Evolutionary conservation across 1,140 invertebrate genomes (phyloP).

Genomic region (Trialeurodes vaporariorum): DNA sequence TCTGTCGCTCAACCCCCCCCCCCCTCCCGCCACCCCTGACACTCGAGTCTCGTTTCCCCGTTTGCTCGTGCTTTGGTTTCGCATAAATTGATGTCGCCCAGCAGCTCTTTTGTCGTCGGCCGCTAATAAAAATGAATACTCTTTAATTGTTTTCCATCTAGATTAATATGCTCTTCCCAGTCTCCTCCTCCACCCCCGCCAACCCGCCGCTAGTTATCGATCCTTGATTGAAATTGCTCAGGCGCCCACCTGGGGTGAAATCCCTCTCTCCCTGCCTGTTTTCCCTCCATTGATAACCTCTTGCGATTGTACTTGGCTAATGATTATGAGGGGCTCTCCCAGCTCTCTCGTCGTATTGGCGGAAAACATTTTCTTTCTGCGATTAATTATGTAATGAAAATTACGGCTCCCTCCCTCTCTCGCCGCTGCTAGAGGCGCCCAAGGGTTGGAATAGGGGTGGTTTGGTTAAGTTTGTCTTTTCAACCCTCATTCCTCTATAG

Average conservation of each 20-base stretch:
- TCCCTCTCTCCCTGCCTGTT: background rate
- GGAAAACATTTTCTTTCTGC: background rate
- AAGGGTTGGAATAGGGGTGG: too few relatives aligned
- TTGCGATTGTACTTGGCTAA: background rate
- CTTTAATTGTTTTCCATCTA: background rate
- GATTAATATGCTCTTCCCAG: background rate
- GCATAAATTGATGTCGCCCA: background rate
- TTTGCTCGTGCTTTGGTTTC: too few relatives aligned
- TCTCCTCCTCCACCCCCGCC: too few relatives aligned
- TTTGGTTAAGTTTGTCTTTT: too few relatives aligned
- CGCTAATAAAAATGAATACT: background rate
- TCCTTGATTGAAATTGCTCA: background rate
- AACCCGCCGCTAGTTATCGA: background rate
- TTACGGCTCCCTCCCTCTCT: too few relatives aligned
- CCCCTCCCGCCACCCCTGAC: background rate
- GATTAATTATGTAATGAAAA: background rate
- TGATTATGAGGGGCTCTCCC: background rate
- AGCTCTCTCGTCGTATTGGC: too few relatives aligned
- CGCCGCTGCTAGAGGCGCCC: too few relatives aligned
- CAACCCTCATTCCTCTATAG: too few relatives aligned
- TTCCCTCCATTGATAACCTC: background rate
- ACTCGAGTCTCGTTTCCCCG: too few relatives aligned
- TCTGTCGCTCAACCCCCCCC: constrained; percentile 6
- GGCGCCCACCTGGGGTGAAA: background rate
- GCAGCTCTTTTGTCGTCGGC: background rate